phyloP scores from a whole-genome alignment of 2,797 vertebrate genomes.

The Acridotheres tristis region DNA sequence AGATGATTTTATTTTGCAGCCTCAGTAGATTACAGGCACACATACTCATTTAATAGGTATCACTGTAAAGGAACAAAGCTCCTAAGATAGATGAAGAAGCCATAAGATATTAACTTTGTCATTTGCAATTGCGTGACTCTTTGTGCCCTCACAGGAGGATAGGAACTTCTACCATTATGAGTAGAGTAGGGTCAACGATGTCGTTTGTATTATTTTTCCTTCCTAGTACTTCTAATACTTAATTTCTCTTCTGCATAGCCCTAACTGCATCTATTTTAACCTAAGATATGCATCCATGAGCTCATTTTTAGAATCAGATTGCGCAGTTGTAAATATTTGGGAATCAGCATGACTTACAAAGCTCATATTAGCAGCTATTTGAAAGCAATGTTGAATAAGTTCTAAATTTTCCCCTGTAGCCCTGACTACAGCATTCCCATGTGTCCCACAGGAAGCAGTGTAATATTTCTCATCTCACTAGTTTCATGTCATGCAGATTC shows the following conservation, averaged over 20 bases:
- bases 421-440: accelerated
- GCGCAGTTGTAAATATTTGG: neutral
- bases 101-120: neutral
- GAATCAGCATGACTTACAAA: neutral
- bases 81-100: neutral
- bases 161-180: neutral
- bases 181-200: neutral
- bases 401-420: neutral
- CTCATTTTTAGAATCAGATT: neutral
- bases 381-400: neutral
- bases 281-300: neutral
- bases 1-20: neutral
- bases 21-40: neutral
- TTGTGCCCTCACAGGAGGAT: neutral
- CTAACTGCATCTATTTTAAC: neutral
- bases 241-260: neutral
- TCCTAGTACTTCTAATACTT: neutral
- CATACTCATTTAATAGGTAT: neutral
- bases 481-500: neutral
- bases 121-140: neutral
- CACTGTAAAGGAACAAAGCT: neutral
- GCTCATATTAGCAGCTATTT: neutral
- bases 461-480: neutral
- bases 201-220: neutral
- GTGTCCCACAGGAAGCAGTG: neutral